Evolutionary conservation across 2,113 vertebrate genomes (phyloP), one percentile per base, ranked within the genome.

Genomic region (Chelonoidis abingdonii): DNA sequence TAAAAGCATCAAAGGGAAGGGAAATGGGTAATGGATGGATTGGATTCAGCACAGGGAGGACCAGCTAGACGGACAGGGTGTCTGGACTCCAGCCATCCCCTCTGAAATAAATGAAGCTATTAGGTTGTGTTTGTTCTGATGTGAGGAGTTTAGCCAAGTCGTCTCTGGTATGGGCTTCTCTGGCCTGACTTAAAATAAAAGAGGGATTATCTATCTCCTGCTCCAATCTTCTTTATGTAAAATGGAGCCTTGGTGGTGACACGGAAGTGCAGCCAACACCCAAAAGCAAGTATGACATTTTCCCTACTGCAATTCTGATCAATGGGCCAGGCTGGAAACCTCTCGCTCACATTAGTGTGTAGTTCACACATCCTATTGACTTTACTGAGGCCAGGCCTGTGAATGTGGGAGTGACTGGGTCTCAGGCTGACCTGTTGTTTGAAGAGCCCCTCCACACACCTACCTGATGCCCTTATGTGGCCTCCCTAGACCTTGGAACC

Each of bases 1-100:
- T 91, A 89, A 90, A 38, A 41, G 92, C 90, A 89, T 93, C 95
- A 92, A 35, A 94, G 83, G 85, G 83, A 89, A 85, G 35, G 65
- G 72, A 86, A 96, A 3, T 25, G 91, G 87, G 79, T 87, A 89
- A 22, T 0, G 17, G 16, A 41, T 69, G 79, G 53, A 53, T 80
- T 86, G 83, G 94, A 69, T 56, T 44, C 59, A 25, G 89, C 12
- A 0, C 17, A 76, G 54, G 56, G 81, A 91, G 50, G 80, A 75
- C 87, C 0, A 90, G 83, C 83, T 65, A 94, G 88, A 81, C 82
- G 91, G 94, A 93, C 69, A 84, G 88, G 91, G 84, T 72, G 89
- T 31, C 90, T 95, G 90, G 83, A 83, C 52, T 5, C 10, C 0
- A 0, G 75, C 94, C 94, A 94, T n/a, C 62, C 78, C 78, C 59